Evolutionary conservation across 1,140 invertebrate species (phyloP).

Genomic region (Aphelinus certus): DNA sequence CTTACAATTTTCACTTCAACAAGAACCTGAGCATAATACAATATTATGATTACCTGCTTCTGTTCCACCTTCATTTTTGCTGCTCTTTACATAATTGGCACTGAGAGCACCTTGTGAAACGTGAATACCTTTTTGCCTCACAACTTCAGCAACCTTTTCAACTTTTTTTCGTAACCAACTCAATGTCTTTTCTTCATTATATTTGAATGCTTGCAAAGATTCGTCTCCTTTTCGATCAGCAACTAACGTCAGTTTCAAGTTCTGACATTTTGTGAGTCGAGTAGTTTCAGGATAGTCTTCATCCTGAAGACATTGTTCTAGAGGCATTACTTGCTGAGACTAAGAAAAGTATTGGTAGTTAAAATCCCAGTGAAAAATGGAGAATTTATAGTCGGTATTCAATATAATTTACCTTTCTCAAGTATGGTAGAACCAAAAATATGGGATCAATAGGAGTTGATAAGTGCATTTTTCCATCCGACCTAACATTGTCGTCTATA

Average conservation of each 20-base stretch:
- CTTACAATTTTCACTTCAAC: constrained; percentile 18
- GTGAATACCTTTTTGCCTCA: constrained; percentile 76
- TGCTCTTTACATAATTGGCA: constrained; percentile 76
- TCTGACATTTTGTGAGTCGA: constrained; percentile 64
- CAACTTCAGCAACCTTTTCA: constrained; percentile 69
- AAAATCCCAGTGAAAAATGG: not conserved
- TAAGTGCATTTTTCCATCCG: constrained; percentile 77
- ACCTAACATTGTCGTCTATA: constrained; percentile 76
- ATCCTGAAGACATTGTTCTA: constrained; percentile 76
- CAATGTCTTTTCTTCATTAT: constrained; percentile 79
- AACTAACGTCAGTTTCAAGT: constrained; percentile 67
- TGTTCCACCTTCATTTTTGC: constrained; percentile 63
- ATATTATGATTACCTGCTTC: constrained; percentile 53
- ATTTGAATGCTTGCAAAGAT: constrained; percentile 79
- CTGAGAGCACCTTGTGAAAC: constrained; percentile 75
- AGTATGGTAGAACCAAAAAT: constrained; percentile 70
- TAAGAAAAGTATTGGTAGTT: constrained; percentile 31
- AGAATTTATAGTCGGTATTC: not conserved
- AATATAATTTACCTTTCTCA: constrained; percentile 59
- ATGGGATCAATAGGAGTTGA: constrained; percentile 78
- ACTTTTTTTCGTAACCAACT: constrained; percentile 78
- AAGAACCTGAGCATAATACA: constrained; percentile 1
- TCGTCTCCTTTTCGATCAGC: constrained; percentile 76
- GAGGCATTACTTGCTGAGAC: constrained; percentile 70
- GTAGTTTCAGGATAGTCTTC: constrained; percentile 70